Evolutionary conservation across 2,797 vertebrate genomes (phyloP), one percentile per base, ranked within the genome.

Genomic region (Acanthiza pusilla): DNA sequence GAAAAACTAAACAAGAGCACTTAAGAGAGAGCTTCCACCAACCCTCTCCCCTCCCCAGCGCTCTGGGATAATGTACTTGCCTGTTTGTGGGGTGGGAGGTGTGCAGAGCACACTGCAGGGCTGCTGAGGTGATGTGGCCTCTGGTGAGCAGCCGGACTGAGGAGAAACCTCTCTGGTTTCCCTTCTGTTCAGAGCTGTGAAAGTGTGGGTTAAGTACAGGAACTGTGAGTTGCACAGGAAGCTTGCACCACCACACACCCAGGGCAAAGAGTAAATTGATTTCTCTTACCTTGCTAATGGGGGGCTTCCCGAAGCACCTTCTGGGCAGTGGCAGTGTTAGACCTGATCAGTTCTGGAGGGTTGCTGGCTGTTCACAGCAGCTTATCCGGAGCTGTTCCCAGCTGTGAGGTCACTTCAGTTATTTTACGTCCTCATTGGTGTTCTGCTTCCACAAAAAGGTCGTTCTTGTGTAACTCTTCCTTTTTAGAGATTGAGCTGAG

Each of bases 381-480:
- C 21, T 40, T 32, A 23, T 30, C 34, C 5, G 3, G 4, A 4
- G 10, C 5, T 11, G 3, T 30, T 62, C 47, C 27, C 43, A 48
- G 51, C 20, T n/a, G 40, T 30, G 66, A 51, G n/a, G 27, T 50
- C 48, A 40, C 34, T 30, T 36, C 15, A 22, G 7, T 10, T 34
- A 5, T 42, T 53, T 29, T 13, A 51, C 32, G 7, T 26, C 16
- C 23, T 34, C 12, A 2, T 17, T 6, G 4, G 3, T 2, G 30
- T 19, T 78, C 42, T 1, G 1, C 2, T 62, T 34, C 42, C 30
- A 21, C 25, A 1, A 6, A 8, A 3, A 1, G 2, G 2, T 12
- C 13, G 13, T 26, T 16, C 19, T 48, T 75, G 34, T 2, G 0
- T 22, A n/a, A 38, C 22, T 32, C n/a, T 63, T 78, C 48, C 38